Conservation (phyloP, 2,113 vertebrate species). For the Procavia capensis region DNA sequence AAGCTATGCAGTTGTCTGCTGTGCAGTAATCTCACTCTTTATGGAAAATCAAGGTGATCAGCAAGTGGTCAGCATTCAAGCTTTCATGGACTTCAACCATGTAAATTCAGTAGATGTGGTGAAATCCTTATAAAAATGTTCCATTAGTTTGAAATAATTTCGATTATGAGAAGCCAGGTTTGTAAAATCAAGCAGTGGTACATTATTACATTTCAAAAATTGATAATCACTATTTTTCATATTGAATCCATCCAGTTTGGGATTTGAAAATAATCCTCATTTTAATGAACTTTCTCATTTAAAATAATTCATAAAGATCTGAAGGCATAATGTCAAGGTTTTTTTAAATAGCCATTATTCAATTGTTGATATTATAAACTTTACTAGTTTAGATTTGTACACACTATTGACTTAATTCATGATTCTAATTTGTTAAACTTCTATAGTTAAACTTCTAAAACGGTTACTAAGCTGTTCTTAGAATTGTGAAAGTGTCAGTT, state of each 20-base stretch:
- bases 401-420: neutral
- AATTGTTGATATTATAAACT: conserved; percentile 23
- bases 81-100: neutral
- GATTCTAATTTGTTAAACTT: conserved; percentile 51
- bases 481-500: conserved; percentile 34
- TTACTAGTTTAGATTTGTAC: conserved; percentile 30
- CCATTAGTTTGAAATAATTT: conserved; percentile 21
- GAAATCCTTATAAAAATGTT: conserved; percentile 34
- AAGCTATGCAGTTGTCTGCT: neutral
- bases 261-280: conserved; percentile 27
- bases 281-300: conserved; percentile 14
- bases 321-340: neutral
- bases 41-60: neutral
- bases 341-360: neutral
- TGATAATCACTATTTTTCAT: neutral
- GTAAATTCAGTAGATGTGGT: neutral
- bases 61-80: conserved; percentile 25
- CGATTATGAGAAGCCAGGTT: neutral
- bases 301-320: conserved; percentile 26
- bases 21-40: neutral
- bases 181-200: neutral
- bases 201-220: conserved; percentile 44
- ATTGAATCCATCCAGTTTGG: neutral
- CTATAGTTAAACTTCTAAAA: neutral
- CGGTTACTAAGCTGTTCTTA: conserved; percentile 39